phyloP scores from a whole-genome alignment of 2,113 vertebrate genomes.

The Gymnogyps californianus region DNA sequence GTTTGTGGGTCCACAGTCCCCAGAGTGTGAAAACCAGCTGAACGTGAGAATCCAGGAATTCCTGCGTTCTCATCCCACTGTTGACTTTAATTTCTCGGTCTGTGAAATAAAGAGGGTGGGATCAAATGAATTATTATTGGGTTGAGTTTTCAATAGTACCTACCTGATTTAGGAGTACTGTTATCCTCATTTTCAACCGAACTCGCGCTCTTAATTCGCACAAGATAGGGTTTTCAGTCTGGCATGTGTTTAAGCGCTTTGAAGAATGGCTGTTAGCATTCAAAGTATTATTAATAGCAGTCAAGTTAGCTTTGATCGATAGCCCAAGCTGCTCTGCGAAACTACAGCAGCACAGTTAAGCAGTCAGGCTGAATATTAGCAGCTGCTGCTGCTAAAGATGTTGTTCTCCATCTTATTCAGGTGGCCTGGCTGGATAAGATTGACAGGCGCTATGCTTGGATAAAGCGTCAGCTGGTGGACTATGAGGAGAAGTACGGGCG shows the following conservation, averaged over 20 bases:
- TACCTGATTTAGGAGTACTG: not conserved
- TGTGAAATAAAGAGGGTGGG: not conserved
- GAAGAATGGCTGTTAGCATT: not conserved
- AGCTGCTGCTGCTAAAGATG: not conserved
- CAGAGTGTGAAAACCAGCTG: not conserved
- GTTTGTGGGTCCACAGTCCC: not conserved
- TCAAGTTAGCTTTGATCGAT: not conserved
- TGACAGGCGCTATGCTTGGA: constrained; percentile 93
- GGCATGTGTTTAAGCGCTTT: not conserved
- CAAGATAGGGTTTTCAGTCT: not conserved
- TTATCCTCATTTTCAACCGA: not conserved
- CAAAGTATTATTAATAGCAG: not conserved
- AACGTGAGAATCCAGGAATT: not conserved
- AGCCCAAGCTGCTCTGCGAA: not conserved
- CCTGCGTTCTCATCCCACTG: not conserved
- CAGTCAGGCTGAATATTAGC: not conserved
- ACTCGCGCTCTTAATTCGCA: not conserved
- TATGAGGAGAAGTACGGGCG: constrained; percentile 96
- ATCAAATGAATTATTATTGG: not conserved
- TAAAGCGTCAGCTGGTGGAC: constrained; percentile 95
- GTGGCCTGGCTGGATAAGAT: constrained; percentile 98
- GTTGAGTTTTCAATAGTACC: not conserved
- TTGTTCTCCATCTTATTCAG: constrained; percentile 35
- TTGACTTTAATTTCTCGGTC: not conserved
- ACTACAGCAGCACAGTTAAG: not conserved